These are phyloP conservation scores for Tortrix viridana DNA, from an alignment of 2,888 invertebrate species.

Conservation along the genomic window DNA sequence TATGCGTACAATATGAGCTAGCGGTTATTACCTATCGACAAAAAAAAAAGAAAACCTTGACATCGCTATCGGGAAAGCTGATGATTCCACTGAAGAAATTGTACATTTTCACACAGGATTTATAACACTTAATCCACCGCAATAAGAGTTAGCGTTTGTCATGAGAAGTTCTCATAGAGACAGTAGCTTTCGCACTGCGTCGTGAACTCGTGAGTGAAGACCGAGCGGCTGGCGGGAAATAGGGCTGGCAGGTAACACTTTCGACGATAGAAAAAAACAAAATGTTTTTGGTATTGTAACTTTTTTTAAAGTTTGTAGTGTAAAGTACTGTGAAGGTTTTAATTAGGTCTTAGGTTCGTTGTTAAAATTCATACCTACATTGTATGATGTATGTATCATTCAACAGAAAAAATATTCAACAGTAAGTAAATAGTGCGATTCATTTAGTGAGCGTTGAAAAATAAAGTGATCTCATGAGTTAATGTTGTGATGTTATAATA, in stretches of 20 bases:
- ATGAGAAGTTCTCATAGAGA: constrained; percentile 12
- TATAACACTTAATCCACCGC: constrained; percentile 1
- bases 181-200: constrained; percentile 17
- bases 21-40: not conserved
- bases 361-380: no score
- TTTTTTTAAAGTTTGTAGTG: no score
- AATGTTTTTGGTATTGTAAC: not conserved
- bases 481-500: no score
- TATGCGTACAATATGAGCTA: not conserved
- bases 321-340: no score
- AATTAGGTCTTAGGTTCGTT: no score
- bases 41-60: constrained; percentile 37
- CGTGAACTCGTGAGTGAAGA: not conserved
- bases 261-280: not conserved
- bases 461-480: not conserved
- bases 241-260: not conserved
- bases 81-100: constrained; percentile 67
- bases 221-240: no score
- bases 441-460: not conserved
- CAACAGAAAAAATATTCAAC: no score
- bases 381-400: no score
- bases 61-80: constrained; percentile 63
- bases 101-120: constrained; percentile 56
- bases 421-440: not conserved
- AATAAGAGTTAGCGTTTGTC: constrained; percentile 4